Evolutionary conservation across 2,888 invertebrate species (phyloP).

Genomic region (Chesias legatella): DNA sequence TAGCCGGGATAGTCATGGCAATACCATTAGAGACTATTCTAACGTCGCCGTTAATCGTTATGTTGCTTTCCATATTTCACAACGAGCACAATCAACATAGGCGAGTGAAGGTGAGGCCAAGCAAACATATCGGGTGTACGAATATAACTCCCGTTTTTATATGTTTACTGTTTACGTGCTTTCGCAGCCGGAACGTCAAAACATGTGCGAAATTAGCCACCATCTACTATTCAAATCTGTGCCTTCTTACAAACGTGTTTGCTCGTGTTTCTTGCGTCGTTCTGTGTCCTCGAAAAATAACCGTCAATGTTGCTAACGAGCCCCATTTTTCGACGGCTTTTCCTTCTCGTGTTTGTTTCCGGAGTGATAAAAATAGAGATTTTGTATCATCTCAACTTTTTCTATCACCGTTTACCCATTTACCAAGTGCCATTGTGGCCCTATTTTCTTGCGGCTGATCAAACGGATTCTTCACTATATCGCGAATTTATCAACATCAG

Average conservation of each 20-base stretch:
- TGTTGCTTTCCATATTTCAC: conserved; percentile 42
- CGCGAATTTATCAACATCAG: conserved; percentile 34
- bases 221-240: conserved; percentile 35
- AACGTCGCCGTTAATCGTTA: conserved; percentile 31
- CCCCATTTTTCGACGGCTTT: conserved; percentile 40
- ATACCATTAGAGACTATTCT: conserved; percentile 26
- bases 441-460: conserved; percentile 5
- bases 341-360: conserved; percentile 28
- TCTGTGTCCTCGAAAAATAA: conserved; percentile 72
- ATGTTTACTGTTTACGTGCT: conserved; percentile 39
- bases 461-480: conserved; percentile 19
- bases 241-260: conserved; percentile 51
- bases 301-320: conserved; percentile 62
- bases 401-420: conserved; percentile 4
- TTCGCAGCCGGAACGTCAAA: conserved; percentile 33
- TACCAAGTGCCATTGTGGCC: conserved; percentile 3
- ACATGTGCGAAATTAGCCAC: conserved; percentile 39
- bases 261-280: conserved; percentile 56
- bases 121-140: conserved; percentile 34
- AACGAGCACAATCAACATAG: conserved; percentile 34
- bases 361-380: conserved; percentile 28
- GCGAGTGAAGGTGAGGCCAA: conserved; percentile 30
- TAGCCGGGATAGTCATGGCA: conserved; percentile 21
- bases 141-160: conserved; percentile 34
- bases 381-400: conserved; percentile 9